phyloP scores from a whole-genome alignment of 2,797 vertebrate species.

The Sebastes cheni region DNA sequence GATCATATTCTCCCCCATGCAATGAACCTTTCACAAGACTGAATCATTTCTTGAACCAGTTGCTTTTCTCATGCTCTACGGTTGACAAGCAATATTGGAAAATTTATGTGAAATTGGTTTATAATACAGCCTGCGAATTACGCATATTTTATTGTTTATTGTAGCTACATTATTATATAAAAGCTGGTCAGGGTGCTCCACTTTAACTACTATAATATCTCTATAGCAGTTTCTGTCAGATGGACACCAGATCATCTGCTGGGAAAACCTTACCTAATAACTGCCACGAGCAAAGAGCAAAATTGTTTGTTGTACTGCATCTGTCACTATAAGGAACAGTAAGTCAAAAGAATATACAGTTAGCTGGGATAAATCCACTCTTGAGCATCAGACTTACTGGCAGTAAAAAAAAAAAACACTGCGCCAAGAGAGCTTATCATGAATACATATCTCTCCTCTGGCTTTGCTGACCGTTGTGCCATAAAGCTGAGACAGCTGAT shows the following conservation, averaged over 20 bases:
- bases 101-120: background rate
- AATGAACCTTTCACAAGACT: background rate
- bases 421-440: background rate
- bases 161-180: background rate
- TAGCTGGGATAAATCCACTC: background rate
- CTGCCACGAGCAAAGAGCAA: background rate
- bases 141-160: background rate
- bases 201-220: background rate
- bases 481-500: background rate
- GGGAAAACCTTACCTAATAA: background rate
- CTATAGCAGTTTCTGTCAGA: background rate
- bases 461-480: background rate
- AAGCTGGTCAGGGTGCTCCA: background rate
- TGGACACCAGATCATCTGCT: background rate
- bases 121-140: background rate
- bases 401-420: background rate
- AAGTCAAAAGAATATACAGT: background rate
- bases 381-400: background rate
- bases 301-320: background rate
- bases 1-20: background rate
- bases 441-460: background rate
- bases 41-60: rapidly evolving
- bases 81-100: background rate
- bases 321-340: background rate
- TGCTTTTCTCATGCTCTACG: background rate